These are phyloP conservation scores for Dasypogon diadema DNA, from an alignment of 2,888 invertebrate genomes.

Conservation along the genomic window DNA sequence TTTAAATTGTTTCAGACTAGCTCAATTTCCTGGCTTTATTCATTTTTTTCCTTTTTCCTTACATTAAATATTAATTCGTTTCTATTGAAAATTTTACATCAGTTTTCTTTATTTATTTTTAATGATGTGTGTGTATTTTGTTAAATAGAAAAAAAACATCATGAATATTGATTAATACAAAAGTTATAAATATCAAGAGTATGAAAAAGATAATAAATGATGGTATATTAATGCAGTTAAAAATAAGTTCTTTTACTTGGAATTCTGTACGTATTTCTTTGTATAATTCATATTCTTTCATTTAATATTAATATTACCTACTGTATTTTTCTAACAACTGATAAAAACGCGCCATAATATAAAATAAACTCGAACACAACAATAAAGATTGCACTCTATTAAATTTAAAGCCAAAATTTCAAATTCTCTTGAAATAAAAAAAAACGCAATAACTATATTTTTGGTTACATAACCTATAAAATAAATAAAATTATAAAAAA, in stretches of 20 bases:
- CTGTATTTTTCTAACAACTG: conserved; percentile 25
- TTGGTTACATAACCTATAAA: conserved; percentile 22
- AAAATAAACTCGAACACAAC: conserved; percentile 26
- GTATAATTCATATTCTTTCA: conserved; percentile 26
- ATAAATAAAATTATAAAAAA: conserved; percentile 16
- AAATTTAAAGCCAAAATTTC: conserved; percentile 4
- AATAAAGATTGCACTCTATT: conserved; percentile 35
- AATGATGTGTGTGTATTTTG: conserved; percentile 5
- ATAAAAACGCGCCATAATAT: conserved; percentile 4
- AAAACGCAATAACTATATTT: conserved; percentile 8
- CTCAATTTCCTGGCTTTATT: conserved; percentile 30
- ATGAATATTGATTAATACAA: conserved; percentile 12
- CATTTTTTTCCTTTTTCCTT: conserved; percentile 8
- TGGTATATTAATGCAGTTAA: background rate
- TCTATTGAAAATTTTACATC: conserved; percentile 39
- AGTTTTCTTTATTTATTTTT: conserved; percentile 40
- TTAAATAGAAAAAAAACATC: background rate
- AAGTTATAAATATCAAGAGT: conserved; percentile 31
- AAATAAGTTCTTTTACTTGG: conserved; percentile 1
- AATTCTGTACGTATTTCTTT: conserved; percentile 43
- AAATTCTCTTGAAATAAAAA: conserved; percentile 17
- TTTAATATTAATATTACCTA: conserved; percentile 43
- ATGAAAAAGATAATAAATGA: conserved; percentile 38
- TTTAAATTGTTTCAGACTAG: conserved; percentile 24
- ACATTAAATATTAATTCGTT: conserved; percentile 33